These are phyloP conservation scores for Scaptomyza cyrtandrae DNA, from an alignment of 2,888 invertebrate species.

Conservation along the genomic window DNA sequence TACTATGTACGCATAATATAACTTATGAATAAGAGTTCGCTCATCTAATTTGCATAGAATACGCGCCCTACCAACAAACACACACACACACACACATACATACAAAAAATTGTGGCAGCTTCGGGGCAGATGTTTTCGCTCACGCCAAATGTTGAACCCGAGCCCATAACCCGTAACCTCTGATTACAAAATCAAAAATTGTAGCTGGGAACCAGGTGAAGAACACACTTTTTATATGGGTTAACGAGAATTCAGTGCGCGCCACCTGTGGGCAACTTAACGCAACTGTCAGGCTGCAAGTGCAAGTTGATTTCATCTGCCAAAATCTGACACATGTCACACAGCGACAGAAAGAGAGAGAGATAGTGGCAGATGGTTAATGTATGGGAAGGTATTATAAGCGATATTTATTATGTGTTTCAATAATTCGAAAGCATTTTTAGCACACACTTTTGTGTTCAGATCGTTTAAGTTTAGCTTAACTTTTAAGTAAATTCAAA, in stretches of 20 bases:
- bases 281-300: conserved; percentile 41
- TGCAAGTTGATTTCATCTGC: conserved; percentile 37
- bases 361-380: too few species aligned
- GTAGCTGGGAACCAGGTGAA: conserved; percentile 36
- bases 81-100: conserved; percentile 17
- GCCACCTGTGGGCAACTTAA: conserved; percentile 39
- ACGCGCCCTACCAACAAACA: conserved; percentile 33
- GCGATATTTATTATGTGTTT: too few species aligned
- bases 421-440: too few species aligned
- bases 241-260: conserved; percentile 23
- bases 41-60: conserved; percentile 76
- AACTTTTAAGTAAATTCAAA: too few species aligned
- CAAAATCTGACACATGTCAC: conserved; percentile 36
- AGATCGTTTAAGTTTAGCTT: too few species aligned
- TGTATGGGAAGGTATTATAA: too few species aligned
- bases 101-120: conserved; percentile 38
- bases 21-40: conserved; percentile 74
- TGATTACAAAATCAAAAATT: conserved; percentile 3
- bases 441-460: too few species aligned
- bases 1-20: conserved; percentile 67
- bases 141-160: conserved; percentile 41
- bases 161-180: conserved; percentile 14
- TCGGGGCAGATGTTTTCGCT: conserved; percentile 73
- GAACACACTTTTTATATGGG: conserved; percentile 22
- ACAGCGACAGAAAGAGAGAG: not conserved